Evolutionary conservation across 2,888 invertebrate genomes (phyloP).

Genomic region (Nemurella pictetii): DNA sequence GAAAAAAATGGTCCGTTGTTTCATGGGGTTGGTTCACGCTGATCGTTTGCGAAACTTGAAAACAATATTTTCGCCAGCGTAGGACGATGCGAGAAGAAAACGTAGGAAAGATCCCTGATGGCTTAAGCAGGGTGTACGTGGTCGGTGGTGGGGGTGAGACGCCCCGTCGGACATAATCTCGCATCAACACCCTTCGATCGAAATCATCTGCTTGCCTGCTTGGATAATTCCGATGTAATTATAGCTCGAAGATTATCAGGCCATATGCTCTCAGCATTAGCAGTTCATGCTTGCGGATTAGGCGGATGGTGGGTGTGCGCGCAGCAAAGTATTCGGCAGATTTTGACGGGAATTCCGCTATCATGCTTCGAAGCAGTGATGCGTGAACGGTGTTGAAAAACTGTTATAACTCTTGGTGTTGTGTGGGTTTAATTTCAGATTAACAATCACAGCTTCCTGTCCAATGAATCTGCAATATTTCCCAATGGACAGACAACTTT

Average conservation of each 20-base stretch:
- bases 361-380: too few relatives aligned
- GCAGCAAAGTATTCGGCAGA: neutral
- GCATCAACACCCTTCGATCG: neutral
- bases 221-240: conserved; percentile 34
- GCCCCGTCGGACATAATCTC: neutral
- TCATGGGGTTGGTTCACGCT: neutral
- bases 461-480: conserved; percentile 96
- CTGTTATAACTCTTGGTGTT: neutral
- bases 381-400: too few relatives aligned
- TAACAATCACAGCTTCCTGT: conserved; percentile 94
- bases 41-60: neutral
- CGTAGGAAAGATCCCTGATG: neutral
- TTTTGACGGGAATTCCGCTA: neutral
- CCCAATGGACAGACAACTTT: conserved; percentile 93
- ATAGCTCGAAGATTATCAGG: conserved; percentile 3
- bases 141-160: neutral
- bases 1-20: neutral
- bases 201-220: neutral
- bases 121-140: neutral
- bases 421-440: conserved; percentile 59
- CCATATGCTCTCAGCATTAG: neutral
- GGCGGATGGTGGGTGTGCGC: too few relatives aligned
- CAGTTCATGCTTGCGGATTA: neutral
- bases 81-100: neutral
- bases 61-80: neutral